Evolutionary conservation across 2,113 vertebrate species (phyloP).

Genomic region (Symphodus melops): DNA sequence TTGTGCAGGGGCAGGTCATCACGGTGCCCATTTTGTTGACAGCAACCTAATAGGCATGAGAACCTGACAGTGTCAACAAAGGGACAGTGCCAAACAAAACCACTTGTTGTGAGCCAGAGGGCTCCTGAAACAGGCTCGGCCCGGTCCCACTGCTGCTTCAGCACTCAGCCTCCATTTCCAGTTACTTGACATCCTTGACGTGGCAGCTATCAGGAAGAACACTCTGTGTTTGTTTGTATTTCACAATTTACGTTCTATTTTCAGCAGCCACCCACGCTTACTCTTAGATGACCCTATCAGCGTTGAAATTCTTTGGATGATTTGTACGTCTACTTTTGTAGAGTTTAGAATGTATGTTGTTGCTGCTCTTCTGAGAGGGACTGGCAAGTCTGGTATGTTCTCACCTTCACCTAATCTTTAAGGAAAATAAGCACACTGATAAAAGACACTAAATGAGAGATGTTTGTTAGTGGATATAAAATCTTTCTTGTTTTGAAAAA

Average conservation of each 20-base stretch:
- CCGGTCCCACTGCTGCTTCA: constrained; percentile 27
- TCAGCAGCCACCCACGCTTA: neutral
- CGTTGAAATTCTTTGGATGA: neutral
- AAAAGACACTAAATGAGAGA: neutral
- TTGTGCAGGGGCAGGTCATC: constrained; percentile 26
- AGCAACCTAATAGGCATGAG: constrained; percentile 66
- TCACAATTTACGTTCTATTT: constrained; percentile 30
- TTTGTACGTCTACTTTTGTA: neutral
- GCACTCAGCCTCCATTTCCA: constrained; percentile 13
- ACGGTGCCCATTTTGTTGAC: constrained; percentile 27
- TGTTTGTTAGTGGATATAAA: neutral
- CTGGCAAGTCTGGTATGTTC: neutral
- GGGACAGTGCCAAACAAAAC: constrained; percentile 66
- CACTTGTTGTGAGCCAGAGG: constrained; percentile 38
- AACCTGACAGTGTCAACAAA: constrained; percentile 61
- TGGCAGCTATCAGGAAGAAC: constrained; percentile 36
- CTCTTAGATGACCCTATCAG: neutral
- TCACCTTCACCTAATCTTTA: neutral
- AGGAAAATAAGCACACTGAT: neutral
- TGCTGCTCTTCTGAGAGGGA: neutral
- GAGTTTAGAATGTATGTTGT: neutral
- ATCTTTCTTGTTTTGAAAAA: too few relatives aligned
- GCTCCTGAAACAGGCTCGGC: constrained; percentile 42
- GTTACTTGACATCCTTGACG: constrained; percentile 6
- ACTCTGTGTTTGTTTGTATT: constrained; percentile 12